These are phyloP conservation scores for Pseudorasbora parva DNA, from an alignment of 2,113 vertebrate genomes.

Conservation along the genomic window DNA sequence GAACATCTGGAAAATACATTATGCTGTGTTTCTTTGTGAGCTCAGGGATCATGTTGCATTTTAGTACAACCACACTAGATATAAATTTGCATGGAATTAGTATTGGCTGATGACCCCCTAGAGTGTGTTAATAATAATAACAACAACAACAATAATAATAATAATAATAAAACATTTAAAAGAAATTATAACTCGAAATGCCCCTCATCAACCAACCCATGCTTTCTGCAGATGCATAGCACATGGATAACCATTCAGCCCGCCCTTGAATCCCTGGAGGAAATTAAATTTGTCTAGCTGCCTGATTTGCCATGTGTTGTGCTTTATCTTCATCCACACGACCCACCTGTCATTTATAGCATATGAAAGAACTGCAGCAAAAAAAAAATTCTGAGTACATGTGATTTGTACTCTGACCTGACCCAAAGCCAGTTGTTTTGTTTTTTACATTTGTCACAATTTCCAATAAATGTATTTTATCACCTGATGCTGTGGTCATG, in stretches of 20 bases:
- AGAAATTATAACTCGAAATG: not conserved
- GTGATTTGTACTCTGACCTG: constrained; percentile 48
- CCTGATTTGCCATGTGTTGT: constrained; percentile 33
- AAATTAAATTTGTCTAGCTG: constrained; percentile 32
- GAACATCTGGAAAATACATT: constrained; percentile 29
- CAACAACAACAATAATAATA: too few relatives aligned
- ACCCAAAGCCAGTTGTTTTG: constrained; percentile 47
- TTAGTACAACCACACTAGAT: constrained; percentile 26
- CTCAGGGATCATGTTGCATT: constrained; percentile 53
- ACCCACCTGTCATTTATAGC: constrained; percentile 34
- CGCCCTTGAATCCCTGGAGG: not conserved
- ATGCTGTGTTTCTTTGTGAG: constrained; percentile 45
- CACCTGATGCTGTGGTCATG: constrained; percentile 43
- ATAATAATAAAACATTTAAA: not conserved
- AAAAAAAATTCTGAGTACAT: too few relatives aligned
- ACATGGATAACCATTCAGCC: constrained; percentile 4
- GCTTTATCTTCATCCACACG: constrained; percentile 19
- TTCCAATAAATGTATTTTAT: constrained; percentile 68
- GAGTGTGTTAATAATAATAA: not conserved
- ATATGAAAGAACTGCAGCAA: constrained; percentile 13
- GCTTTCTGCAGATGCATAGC: constrained; percentile 23
- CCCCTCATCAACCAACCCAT: not conserved
- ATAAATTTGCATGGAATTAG: constrained; percentile 44
- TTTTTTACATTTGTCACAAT: constrained; percentile 57
- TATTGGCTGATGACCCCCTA: constrained; percentile 8